Conservation (phyloP, 2,113 vertebrate species). For the Oreotrochilus melanogaster region DNA sequence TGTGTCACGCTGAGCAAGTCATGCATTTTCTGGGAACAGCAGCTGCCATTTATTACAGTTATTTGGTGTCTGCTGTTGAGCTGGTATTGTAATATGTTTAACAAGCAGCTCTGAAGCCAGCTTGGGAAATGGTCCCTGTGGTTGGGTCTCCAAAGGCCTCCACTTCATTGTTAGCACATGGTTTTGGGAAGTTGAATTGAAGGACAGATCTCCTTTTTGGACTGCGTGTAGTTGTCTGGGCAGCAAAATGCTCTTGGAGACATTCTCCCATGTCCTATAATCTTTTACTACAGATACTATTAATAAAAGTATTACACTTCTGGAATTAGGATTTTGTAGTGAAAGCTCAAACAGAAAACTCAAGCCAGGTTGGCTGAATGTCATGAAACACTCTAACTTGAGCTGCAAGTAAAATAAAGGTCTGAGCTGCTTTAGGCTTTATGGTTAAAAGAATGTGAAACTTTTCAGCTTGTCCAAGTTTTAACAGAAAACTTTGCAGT, state of each 20-base stretch:
- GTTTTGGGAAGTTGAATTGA: not conserved
- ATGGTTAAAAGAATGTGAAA: constrained; percentile 33
- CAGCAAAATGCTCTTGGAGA: not conserved
- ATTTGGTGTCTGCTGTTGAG: not conserved
- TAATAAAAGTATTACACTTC: constrained; percentile 50
- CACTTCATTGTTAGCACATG: not conserved
- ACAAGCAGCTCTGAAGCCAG: not conserved
- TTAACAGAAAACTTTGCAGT: constrained; percentile 56
- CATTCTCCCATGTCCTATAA: not conserved
- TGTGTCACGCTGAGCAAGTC: not conserved
- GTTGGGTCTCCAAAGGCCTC: not conserved
- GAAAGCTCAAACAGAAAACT: constrained; percentile 36
- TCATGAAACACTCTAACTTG: constrained; percentile 33
- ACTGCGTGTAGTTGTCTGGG: not conserved
- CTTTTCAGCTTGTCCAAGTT: constrained; percentile 58
- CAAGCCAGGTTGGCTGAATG: constrained; percentile 26
- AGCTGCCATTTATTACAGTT: fast-evolving
- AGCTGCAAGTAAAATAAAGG: constrained; percentile 9
- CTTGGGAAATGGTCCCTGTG: not conserved
- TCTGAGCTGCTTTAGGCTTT: constrained; percentile 48
- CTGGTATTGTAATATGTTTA: not conserved
- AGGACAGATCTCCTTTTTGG: constrained; percentile 3
- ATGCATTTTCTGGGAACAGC: not conserved
- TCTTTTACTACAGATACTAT: constrained; percentile 44
- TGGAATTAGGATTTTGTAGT: constrained; percentile 21